These are phyloP conservation scores for Eira barbara DNA, from an alignment of 2,113 vertebrate species.

Conservation along the genomic window DNA sequence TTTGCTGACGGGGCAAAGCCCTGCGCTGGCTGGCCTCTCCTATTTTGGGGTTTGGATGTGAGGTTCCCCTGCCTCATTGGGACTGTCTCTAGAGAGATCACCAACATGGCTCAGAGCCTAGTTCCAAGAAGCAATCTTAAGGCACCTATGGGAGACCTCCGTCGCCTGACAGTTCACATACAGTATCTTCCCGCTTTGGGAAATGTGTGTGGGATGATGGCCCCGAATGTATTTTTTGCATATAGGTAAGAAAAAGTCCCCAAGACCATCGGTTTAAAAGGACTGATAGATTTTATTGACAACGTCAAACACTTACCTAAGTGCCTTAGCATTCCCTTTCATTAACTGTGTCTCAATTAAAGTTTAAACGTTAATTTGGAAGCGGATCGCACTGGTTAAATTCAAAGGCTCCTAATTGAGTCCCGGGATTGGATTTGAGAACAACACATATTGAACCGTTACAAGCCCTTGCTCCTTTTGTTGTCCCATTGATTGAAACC, in stretches of 20 bases:
- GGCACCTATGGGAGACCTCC: fast-evolving
- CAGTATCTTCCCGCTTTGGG: fast-evolving
- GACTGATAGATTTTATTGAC: background rate
- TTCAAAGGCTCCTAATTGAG: background rate
- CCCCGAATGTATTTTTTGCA: background rate
- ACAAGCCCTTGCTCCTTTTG: background rate
- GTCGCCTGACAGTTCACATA: too few species aligned
- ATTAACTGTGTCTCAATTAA: fast-evolving
- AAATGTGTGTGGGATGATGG: background rate
- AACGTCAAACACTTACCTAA: fast-evolving
- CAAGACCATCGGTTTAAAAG: background rate
- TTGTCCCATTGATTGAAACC: fast-evolving
- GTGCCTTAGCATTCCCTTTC: background rate
- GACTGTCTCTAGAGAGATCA: background rate
- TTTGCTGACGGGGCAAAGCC: background rate
- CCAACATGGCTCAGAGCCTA: fast-evolving
- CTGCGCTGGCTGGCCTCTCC: too few species aligned
- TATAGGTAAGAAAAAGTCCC: background rate
- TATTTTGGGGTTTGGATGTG: background rate
- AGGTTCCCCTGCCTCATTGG: background rate
- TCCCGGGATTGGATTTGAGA: fast-evolving
- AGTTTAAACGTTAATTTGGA: too few species aligned
- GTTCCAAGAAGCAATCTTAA: background rate
- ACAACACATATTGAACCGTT: fast-evolving
- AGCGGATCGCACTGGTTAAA: too few species aligned